Percentiles rank a stretch among this genome's conserved stretches.
These are phyloP conservation scores for Artibeus jamaicensis DNA, from an alignment of 2,797 vertebrate genomes.

Conservation along the genomic window DNA sequence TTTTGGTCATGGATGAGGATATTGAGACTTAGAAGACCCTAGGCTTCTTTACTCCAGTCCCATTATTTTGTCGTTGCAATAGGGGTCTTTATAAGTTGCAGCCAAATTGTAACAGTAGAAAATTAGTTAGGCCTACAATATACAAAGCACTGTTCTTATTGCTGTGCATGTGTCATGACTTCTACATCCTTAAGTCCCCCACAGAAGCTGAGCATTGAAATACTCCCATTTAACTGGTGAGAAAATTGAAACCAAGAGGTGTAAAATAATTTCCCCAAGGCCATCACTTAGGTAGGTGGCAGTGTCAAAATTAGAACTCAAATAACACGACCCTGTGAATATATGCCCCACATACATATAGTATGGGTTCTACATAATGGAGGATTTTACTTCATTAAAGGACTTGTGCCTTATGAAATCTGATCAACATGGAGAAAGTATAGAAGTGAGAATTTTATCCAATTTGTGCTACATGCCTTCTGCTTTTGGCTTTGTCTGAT, in stretches of 20 bases:
- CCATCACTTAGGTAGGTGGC: background rate
- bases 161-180: background rate
- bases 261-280: background rate
- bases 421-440: background rate
- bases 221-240: background rate
- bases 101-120: background rate
- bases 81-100: background rate
- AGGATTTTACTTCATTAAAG: background rate
- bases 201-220: background rate
- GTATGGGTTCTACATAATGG: background rate
- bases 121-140: background rate
- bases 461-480: background rate
- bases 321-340: background rate
- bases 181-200: background rate
- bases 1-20: background rate
- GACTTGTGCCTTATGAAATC: background rate
- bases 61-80: background rate
- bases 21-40: background rate
- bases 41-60: background rate
- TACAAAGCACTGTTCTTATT: background rate
- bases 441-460: background rate
- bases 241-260: background rate
- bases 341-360: background rate
- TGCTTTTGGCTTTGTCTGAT: constrained; percentile 18
- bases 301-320: background rate